Evolutionary conservation across 2,888 invertebrate genomes (phyloP).

Genomic region (Clusia tigrina): DNA sequence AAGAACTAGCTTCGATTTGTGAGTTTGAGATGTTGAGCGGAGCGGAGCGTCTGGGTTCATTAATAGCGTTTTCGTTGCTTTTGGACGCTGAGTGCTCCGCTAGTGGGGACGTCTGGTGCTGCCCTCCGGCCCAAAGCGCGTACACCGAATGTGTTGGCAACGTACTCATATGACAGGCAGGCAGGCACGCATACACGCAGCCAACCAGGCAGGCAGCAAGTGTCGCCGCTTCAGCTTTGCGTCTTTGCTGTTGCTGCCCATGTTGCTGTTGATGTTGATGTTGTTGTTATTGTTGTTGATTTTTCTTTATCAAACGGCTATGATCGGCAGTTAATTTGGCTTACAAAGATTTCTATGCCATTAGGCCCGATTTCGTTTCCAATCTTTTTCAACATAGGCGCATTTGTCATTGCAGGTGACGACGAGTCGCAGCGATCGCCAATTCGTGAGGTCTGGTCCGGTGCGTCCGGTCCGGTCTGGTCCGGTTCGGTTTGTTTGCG

Average conservation of each 20-base stretch:
- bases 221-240: background rate
- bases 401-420: background rate
- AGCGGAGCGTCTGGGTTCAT: background rate
- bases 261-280: too few species aligned
- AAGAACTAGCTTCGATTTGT: background rate
- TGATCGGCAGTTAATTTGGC: background rate
- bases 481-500: too few species aligned
- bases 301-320: background rate
- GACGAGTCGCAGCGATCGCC: background rate
- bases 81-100: too few species aligned
- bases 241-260: background rate
- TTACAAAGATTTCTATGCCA: background rate
- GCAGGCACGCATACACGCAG: too few species aligned
- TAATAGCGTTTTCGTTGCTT: background rate
- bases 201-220: background rate
- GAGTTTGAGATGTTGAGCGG: background rate
- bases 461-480: too few species aligned
- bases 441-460: too few species aligned
- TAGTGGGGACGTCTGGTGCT: too few species aligned
- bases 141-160: too few species aligned
- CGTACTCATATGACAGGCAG: too few species aligned
- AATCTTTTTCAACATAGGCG: background rate
- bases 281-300: too few species aligned
- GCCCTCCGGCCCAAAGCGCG: too few species aligned
- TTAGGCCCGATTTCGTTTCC: background rate